A percentile compares a stretch with the other conserved stretches of the same genome.
These are phyloP conservation scores for Drosophila albomicans DNA, from an alignment of 1,140 invertebrate species.

Conservation along the genomic window DNA sequence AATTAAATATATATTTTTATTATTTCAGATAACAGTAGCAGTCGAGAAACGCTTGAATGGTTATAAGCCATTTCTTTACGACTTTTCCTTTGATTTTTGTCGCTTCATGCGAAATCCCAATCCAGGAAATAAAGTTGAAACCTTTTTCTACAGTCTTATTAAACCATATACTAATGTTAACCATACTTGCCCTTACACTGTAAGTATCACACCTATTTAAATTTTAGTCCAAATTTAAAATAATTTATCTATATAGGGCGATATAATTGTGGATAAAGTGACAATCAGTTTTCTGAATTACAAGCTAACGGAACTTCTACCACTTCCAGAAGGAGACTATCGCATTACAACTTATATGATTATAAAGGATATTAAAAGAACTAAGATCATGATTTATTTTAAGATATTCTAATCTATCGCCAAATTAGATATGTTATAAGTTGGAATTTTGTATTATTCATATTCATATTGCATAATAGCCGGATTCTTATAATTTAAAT, in stretches of 20 bases:
- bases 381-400: background rate
- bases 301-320: conserved; percentile 2
- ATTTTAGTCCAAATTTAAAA: background rate
- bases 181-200: background rate
- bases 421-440: too few species aligned
- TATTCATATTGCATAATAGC: too few species aligned
- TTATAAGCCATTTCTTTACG: conserved; percentile 21
- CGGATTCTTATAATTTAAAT: too few species aligned
- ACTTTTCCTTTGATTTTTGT: background rate
- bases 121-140: conserved; percentile 4
- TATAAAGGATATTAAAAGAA: background rate
- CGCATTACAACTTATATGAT: background rate
- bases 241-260: background rate
- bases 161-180: background rate
- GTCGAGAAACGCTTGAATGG: conserved; percentile 12
- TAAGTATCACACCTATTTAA: background rate
- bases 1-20: too few species aligned
- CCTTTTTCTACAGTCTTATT: conserved; percentile 6
- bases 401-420: background rate
- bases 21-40: background rate
- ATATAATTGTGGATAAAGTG: conserved; percentile 8
- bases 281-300: conserved; percentile 8
- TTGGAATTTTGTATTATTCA: too few species aligned
- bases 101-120: background rate
- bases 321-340: conserved; percentile 4